phyloP scores from a whole-genome alignment of 2,113 vertebrate species.

The Antennarius striatus region DNA sequence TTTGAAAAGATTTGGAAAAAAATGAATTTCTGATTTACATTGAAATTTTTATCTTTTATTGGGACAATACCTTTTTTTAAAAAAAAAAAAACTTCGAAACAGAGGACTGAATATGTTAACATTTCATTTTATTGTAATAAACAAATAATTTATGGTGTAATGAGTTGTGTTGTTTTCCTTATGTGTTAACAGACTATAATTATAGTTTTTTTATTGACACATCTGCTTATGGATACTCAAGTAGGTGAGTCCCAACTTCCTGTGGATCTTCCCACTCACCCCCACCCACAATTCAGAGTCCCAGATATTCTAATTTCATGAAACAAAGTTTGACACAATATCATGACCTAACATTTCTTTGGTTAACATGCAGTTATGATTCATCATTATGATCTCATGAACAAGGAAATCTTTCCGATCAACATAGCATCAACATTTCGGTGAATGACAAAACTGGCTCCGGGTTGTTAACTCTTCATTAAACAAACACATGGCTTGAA shows the following conservation, averaged over 20 bases:
- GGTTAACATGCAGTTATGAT: no score
- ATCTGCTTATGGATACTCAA: slow-evolving; percentile 57
- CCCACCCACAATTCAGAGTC: slow-evolving; percentile 66
- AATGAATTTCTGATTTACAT: slow-evolving; percentile 52
- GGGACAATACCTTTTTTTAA: slow-evolving; percentile 54
- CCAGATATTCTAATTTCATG: slow-evolving; percentile 51
- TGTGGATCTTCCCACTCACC: slow-evolving; percentile 83
- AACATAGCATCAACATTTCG: no score
- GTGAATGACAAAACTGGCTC: no score
- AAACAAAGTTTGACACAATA: not conserved
- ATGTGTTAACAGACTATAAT: not conserved
- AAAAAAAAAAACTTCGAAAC: slow-evolving; percentile 52
- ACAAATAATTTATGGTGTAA: slow-evolving; percentile 59
- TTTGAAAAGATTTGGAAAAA: slow-evolving; percentile 63
- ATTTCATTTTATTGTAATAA: slow-evolving; percentile 76
- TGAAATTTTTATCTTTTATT: slow-evolving; percentile 58
- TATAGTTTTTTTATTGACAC: not conserved
- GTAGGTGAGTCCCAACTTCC: slow-evolving; percentile 83
- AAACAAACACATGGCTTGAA: no score
- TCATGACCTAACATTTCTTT: not conserved
- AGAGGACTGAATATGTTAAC: slow-evolving; percentile 71
- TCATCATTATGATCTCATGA: no score
- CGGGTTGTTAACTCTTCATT: no score
- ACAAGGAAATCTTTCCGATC: no score
- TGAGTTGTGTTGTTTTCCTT: slow-evolving; percentile 39